Conservation (phyloP, 2,797 vertebrate species). For the Buphagus erythrorhynchus region DNA sequence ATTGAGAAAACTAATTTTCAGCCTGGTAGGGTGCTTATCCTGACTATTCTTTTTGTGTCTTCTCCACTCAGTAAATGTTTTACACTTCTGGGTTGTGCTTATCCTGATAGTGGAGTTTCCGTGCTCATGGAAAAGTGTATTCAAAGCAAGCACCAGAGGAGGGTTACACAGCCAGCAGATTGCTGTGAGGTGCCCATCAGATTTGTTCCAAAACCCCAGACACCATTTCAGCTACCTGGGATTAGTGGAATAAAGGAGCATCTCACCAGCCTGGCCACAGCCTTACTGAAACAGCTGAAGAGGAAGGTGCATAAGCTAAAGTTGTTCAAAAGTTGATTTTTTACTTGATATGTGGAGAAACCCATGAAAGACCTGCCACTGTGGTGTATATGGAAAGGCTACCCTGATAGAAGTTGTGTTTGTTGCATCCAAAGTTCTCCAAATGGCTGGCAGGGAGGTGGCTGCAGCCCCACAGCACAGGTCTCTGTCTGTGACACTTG, state of each 20-base stretch:
- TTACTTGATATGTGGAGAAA: neutral
- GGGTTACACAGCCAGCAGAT: neutral
- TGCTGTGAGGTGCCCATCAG: neutral
- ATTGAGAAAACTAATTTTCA: neutral
- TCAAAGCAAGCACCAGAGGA: neutral
- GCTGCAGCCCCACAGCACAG: neutral
- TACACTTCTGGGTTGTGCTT: neutral
- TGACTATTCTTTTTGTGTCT: neutral
- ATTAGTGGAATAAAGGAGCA: neutral
- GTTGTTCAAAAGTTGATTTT: neutral
- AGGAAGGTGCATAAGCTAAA: neutral
- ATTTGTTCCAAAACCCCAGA: neutral
- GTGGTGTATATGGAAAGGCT: neutral
- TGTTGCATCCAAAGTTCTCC: neutral
- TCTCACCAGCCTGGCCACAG: neutral
- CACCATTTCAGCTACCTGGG: neutral
- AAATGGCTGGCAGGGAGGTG: neutral
- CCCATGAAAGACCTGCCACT: neutral
- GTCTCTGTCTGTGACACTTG: fast-evolving
- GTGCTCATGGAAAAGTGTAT: fast-evolving
- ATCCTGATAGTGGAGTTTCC: neutral
- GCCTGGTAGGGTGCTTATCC: neutral
- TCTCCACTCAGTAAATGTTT: neutral
- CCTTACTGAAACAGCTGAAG: neutral
- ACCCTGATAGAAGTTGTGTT: fast-evolving